phyloP scores from a whole-genome alignment of 2,888 invertebrate genomes.

The Xestobium rufovillosum region DNA sequence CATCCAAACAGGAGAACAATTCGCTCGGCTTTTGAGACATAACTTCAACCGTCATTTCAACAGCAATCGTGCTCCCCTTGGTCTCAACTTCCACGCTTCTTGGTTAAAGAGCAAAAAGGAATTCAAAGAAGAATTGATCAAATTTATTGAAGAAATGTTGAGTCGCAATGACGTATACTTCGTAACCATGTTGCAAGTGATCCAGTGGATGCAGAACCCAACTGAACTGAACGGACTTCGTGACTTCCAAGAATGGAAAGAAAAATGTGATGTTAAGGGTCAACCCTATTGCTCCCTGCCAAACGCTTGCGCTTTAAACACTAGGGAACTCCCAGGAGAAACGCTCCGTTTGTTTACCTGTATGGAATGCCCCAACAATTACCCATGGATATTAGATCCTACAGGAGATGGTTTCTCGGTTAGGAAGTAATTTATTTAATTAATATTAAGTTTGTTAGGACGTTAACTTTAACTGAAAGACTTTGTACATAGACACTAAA shows the following conservation, averaged over 20 bases:
- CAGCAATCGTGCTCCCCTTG: constrained; percentile 87
- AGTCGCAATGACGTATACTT: constrained; percentile 87
- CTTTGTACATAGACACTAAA: constrained; percentile 31
- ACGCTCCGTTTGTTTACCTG: constrained; percentile 88
- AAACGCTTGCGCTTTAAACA: constrained; percentile 83
- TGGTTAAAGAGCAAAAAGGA: constrained; percentile 93
- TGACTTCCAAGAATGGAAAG: constrained; percentile 94
- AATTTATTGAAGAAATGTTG: constrained; percentile 90
- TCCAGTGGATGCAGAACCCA: constrained; percentile 95
- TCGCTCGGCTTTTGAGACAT: constrained; percentile 80
- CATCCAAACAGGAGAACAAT: constrained; percentile 85
- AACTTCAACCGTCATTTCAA: constrained; percentile 92
- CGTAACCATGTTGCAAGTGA: constrained; percentile 79
- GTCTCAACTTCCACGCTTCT: constrained; percentile 89
- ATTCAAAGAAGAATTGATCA: constrained; percentile 82
- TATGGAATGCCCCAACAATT: constrained; percentile 93
- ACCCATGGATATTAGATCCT: constrained; percentile 91
- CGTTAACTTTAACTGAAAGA: constrained; percentile 28
- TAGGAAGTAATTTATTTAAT: constrained; percentile 56
- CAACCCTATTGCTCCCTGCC: constrained; percentile 89
- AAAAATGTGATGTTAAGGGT: constrained; percentile 89
- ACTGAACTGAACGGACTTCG: constrained; percentile 77
- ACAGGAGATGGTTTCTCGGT: constrained; percentile 89
- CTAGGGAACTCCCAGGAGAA: constrained; percentile 85
- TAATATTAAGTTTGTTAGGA: constrained; percentile 19